Base-by-base conservation (phyloP, 1,140 invertebrate species). In the Drosophila teissieri region DNA sequence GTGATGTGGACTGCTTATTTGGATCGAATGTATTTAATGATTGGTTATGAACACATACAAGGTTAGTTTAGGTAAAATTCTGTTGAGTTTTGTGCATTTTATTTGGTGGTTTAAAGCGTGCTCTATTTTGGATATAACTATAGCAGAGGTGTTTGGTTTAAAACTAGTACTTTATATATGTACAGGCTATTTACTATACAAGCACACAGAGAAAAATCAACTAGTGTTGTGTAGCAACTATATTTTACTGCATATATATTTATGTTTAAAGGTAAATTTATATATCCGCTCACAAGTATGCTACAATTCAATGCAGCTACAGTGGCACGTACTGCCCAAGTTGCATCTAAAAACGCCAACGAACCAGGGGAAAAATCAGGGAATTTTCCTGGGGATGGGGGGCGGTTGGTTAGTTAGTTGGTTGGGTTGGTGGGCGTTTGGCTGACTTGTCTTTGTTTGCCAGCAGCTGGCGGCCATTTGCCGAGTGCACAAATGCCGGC, bases 301-400 rank as follows among this genome's bases (percentile, higher is more conserved):
- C 79, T 69, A 63, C 79, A 78, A 82, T 82, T 78, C 78, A 82
- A 78, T 78, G 69, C 79, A 78, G 40, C 74, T 57, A 76, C 79
- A 60, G 68, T 42, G 51, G 80, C 73, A 82, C 79, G 79, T 78
- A 80, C 65, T 34, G 14, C 37, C 46, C 34, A 37, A 70, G 67
- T 36, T 70, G 67, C 67, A 70, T 55, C 51, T 45, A n/a, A 51
- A 51, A 51, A 51, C 46, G 46, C n/a, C 46, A 49, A 31, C 46
- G 46, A 69, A 34, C 39, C 40, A 34, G 34, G 48, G 22, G 42
- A 15, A 34, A 65, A 68, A 39, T 31, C 15, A 31, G 1, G 34
- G 58, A 22, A 45, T 63, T 63, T 64, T 54, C 48, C 65, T 27
- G 63, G 15, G 24, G 12, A 24, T 22, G 19, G 15, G 48, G 14